Percentiles rank a stretch among this genome's conserved stretches.
These are phyloP conservation scores for Pocillopora grandis DNA, from an alignment of 92 coral and sea anemone genomes.

Conservation along the genomic window DNA sequence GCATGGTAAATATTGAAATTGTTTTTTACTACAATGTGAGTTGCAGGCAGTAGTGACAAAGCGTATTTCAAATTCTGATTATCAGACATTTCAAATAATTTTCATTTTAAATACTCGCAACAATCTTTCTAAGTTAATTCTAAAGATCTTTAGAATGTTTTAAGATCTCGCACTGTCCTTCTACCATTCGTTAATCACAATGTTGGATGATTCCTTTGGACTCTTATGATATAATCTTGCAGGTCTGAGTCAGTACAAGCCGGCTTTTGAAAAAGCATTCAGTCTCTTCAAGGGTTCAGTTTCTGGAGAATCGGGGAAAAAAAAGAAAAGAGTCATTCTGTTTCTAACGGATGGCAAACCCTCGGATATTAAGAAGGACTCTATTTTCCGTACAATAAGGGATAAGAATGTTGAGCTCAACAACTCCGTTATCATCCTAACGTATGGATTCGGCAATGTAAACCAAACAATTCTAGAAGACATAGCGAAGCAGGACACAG, in stretches of 20 bases:
- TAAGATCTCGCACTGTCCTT: too few species aligned
- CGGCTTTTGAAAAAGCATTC: conserved; percentile 48
- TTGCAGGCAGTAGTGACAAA: too few species aligned
- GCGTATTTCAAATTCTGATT: too few species aligned
- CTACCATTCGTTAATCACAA: too few species aligned
- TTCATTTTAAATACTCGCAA: too few species aligned
- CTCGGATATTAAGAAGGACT: conserved; percentile 15
- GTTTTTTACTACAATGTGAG: background rate
- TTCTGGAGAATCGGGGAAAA: background rate
- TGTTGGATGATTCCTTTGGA: too few species aligned
- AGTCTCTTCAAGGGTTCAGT: conserved; percentile 26
- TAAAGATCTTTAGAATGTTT: too few species aligned
- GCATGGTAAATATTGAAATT: conserved; percentile 14
- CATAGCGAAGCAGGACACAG: conserved; percentile 44
- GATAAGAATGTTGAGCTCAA: conserved; percentile 37
- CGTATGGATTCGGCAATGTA: conserved; percentile 53
- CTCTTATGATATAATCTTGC: background rate
- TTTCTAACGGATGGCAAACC: conserved; percentile 67
- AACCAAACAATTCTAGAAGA: conserved; percentile 40
- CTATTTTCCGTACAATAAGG: conserved; percentile 31
- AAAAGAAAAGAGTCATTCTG: conserved; percentile 37
- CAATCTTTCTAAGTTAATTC: too few species aligned
- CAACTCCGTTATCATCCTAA: conserved; percentile 49
- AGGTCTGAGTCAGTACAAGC: conserved; percentile 24
- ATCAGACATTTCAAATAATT: too few species aligned